Conservation (phyloP, 2,888 invertebrate genomes). For the Oscheius sp. region DNA sequence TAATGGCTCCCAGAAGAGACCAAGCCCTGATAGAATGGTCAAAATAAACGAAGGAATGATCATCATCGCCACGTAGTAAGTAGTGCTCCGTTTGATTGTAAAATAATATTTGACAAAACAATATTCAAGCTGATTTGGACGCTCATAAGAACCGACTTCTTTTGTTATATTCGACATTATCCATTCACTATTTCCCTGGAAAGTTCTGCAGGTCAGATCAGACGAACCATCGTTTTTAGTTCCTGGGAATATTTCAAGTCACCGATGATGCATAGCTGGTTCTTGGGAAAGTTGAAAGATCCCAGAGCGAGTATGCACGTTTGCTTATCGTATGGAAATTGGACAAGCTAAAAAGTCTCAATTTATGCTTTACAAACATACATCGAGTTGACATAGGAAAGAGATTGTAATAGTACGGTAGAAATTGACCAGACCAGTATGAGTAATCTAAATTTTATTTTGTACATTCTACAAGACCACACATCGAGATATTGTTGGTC, state of each 20-base stretch:
- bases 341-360: neutral
- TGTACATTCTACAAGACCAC: too few relatives aligned
- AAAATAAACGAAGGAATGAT: slow-evolving; percentile 7
- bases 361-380: neutral
- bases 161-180: neutral
- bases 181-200: slow-evolving; percentile 10
- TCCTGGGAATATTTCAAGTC: too few relatives aligned
- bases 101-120: neutral
- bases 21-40: neutral
- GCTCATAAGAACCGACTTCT: neutral
- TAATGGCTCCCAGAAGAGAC: slow-evolving; percentile 1
- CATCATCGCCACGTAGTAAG: neutral
- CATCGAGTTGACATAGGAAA: slow-evolving; percentile 8
- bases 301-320: neutral
- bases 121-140: neutral
- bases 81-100: neutral
- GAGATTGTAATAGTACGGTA: neutral
- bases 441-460: neutral
- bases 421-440: neutral
- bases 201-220: too few relatives aligned
- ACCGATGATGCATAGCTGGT: too few relatives aligned
- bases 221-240: too few relatives aligned
- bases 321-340: slow-evolving; percentile 4
- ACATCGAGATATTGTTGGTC: neutral
- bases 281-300: too few relatives aligned